Base-by-base conservation (phyloP, 2,888 invertebrate genomes). In the Drosophila prolongata region DNA sequence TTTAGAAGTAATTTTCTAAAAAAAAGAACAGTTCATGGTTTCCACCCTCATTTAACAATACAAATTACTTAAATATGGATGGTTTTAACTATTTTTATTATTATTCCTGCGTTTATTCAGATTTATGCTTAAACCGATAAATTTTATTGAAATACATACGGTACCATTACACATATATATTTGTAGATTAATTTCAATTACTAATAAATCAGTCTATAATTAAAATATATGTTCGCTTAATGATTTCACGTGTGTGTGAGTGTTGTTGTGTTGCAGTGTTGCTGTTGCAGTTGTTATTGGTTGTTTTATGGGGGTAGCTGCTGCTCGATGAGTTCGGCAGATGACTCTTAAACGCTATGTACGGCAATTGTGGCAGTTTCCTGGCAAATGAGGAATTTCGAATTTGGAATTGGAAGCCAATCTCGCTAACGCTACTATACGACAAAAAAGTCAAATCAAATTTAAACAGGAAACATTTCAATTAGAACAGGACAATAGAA, bases 201-300 rank as follows among this genome's bases (percentile, higher is more conserved):
- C 91, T 91, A 90, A 88, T 88, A 91, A 91, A 91, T 91, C 91
- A 91, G 91, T 91, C 91, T 91, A 91, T 91, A 90, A 91, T 91
- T 91, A 91, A 91, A 91, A 90, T 90, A 83, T 87, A 83, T 83
- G 79, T 87, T 87, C 82, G 83, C 83, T 83, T 83, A 79, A 83
- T 87, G 85, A 85, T 87, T 81, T 75, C 81, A 73, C 80, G 76
- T 75, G 57, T 76, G 35, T 75, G 57, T 76, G 57, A 60, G 50
- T 73, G 59, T 16, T 56, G 60, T 38, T 71, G 62, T 84, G 77
- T 77, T 55, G 19, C 40, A 42, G 60, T 60, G 43, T 50, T 43
- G 40, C 13, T 27, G 38, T 19, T 24, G 60, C 44, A 65, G 64
- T 75, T 76, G 37, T 68, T 9, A 4, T 16, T 6, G 14, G 14